Percentiles rank a stretch among this genome's conserved stretches.
phyloP scores from a whole-genome alignment of 2,113 vertebrate species.

The Onychostoma macrolepis region DNA sequence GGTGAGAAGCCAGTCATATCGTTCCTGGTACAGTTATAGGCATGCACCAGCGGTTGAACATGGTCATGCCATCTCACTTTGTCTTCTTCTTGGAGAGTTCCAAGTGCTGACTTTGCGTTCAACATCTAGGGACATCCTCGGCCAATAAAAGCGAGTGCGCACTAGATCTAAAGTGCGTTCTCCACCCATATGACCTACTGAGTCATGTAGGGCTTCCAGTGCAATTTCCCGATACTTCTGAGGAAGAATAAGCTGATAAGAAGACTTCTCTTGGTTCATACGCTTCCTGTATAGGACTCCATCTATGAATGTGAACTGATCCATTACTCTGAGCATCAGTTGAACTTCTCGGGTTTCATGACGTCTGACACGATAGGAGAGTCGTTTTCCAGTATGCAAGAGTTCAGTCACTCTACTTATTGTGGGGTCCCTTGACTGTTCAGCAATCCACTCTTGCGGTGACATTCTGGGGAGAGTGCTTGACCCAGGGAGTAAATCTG shows the following conservation, averaged over 20 bases:
- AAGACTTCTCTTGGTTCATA: not conserved
- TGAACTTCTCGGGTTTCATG: conserved; percentile 17
- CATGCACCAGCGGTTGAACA: no score
- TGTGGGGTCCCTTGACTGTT: not conserved
- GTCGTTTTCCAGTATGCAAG: not conserved
- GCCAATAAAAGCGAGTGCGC: no score
- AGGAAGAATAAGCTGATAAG: not conserved
- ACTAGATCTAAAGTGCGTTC: no score
- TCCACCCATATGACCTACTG: no score
- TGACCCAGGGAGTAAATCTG: conserved; percentile 2
- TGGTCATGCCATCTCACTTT: no score
- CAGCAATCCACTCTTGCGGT: conserved; percentile 22
- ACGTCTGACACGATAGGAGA: conserved; percentile 13
- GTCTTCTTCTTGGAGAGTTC: no score
- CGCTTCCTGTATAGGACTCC: not conserved
- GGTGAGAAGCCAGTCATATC: no score
- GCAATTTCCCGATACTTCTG: not conserved
- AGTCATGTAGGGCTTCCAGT: no score
- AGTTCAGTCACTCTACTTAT: conserved; percentile 35
- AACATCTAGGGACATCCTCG: no score
- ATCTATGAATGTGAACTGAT: not conserved
- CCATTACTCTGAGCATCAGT: not conserved
- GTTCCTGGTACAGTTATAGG: no score
- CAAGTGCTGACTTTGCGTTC: no score
- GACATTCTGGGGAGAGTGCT: conserved; percentile 37